A percentile compares a stretch with the other conserved stretches of the same genome.
These are phyloP conservation scores for Pterocles orientalis DNA, from an alignment of 2,113 vertebrate species.

Conservation along the genomic window DNA sequence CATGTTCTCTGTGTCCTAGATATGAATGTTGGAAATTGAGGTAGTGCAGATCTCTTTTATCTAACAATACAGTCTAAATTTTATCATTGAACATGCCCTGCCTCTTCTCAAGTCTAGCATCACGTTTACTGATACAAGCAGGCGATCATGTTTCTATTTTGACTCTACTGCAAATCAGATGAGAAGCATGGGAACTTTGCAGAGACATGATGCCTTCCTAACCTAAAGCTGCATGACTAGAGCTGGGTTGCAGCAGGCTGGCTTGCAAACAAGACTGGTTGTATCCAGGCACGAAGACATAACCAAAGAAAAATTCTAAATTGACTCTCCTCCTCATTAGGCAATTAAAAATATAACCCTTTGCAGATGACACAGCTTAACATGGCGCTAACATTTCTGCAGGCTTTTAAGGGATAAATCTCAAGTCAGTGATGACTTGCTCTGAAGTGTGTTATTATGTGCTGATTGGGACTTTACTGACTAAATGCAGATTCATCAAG, in stretches of 20 bases:
- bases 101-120: background rate
- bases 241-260: background rate
- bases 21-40: background rate
- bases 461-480: background rate
- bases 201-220: background rate
- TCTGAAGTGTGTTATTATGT: background rate
- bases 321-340: background rate
- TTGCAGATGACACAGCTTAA: background rate
- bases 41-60: background rate
- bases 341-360: background rate
- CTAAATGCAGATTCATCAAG: background rate
- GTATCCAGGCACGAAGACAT: background rate
- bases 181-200: background rate
- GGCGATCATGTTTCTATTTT: background rate
- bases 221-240: background rate
- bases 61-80: background rate
- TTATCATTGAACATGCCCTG: background rate
- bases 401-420: background rate
- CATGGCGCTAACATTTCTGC: background rate
- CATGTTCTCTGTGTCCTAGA: background rate
- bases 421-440: background rate
- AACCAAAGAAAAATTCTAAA: background rate
- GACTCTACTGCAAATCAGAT: background rate
- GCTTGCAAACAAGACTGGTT: background rate
- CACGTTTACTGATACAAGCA: background rate